Base-by-base conservation (phyloP, 2,888 invertebrate species). In the Mythimna albipuncta region DNA sequence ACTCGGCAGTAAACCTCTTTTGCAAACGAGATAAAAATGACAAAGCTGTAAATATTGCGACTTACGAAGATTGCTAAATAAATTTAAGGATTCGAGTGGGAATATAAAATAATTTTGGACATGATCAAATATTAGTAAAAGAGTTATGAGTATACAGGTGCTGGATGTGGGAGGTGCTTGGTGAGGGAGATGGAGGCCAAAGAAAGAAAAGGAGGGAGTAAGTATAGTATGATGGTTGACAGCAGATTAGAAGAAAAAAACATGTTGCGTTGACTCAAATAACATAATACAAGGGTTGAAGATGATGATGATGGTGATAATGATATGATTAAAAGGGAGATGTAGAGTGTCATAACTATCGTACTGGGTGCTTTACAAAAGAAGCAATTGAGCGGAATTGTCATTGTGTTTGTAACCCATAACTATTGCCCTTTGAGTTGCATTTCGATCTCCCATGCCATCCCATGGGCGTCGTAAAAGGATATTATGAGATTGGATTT, bases 1-100 rank as follows among this genome's bases (percentile, higher is more conserved):
- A 85, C 88, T 89, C 85, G 79, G 85, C 87, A 89, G 81, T 75
- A 66, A 82, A 80, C 69, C 44, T 68, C 69, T 65, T 63, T 68
- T 47, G 58, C 54, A 54, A 85, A 82, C 75, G 66, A 77, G 77
- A 87, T 78, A 85, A 73, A 82, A 76, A 77, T 69, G 62, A 75
- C 72, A 81, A 81, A 72, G 77, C 67, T 79, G 74, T 82, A 69
- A 82, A 78, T 80, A 79, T 71, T 74, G 26, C 41, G 52, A 58
- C 35, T 26, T n/a, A 52, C n/a, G 54, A 54, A 72, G 41, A 77
- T 72, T 75, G 65, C 52, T 81, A 64, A 38, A 69, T 72, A 69
- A 70, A 79, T 35, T 67, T 57, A 75, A 70, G 50, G 35, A 65
- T 64, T 75, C 16, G 62, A 68, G 58, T 35, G 13, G 38, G 35